A percentile compares a stretch with the other conserved stretches of the same genome.
phyloP scores from a whole-genome alignment of 53 echinoderm and acorn worm species.

The Antedon mediterranea region DNA sequence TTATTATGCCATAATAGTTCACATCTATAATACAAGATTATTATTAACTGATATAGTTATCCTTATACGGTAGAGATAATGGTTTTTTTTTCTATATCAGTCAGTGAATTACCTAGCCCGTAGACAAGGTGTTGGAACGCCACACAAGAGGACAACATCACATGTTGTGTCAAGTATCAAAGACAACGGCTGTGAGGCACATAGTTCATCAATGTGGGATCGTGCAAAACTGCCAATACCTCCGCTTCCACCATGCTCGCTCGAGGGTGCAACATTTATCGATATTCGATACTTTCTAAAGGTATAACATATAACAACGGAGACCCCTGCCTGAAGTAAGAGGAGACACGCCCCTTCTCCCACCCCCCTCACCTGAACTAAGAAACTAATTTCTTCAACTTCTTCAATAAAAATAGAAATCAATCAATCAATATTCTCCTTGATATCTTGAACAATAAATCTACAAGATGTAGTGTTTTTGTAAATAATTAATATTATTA shows the following conservation, averaged over 20 bases:
- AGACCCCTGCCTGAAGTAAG: too few species aligned
- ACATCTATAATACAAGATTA: too few species aligned
- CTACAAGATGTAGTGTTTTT: background rate
- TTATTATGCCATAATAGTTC: too few species aligned
- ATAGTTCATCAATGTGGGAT: constrained; percentile 56
- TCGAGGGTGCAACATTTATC: constrained; percentile 83
- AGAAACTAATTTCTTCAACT: too few species aligned
- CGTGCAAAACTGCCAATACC: constrained; percentile 69
- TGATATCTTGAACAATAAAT: too few species aligned
- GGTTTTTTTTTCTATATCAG: constrained; percentile 19
- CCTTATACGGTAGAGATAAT: too few species aligned
- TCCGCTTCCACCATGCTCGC: constrained; percentile 58
- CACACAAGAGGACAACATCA: constrained; percentile 66
- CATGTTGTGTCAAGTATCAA: constrained; percentile 68
- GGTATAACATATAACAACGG: constrained; percentile 40
- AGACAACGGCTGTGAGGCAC: constrained; percentile 61
- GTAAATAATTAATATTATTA: too few species aligned
- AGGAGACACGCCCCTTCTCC: too few species aligned
- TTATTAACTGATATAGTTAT: too few species aligned
- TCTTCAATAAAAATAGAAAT: too few species aligned
- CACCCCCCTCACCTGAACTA: too few species aligned
- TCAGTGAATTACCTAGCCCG: constrained; percentile 73
- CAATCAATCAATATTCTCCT: too few species aligned
- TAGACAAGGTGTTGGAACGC: constrained; percentile 76
- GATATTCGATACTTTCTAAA: constrained; percentile 89